A percentile compares a stretch with the other conserved stretches of the same genome.
Conservation (phyloP, 2,888 invertebrate genomes). For the Thera obeliscata region DNA sequence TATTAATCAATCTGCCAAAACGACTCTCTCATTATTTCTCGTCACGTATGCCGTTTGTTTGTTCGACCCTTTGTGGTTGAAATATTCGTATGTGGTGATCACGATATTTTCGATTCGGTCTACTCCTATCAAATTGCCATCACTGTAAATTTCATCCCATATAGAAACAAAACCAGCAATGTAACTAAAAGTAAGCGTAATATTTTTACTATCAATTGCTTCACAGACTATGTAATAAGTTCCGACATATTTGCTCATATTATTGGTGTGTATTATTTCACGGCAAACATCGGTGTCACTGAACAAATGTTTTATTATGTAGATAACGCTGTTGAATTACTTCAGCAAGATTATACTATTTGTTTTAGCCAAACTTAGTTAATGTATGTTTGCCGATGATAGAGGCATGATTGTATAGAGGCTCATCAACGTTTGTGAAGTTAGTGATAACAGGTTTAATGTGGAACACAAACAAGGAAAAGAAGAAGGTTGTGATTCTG, state of each 20-base stretch:
- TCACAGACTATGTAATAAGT: constrained; percentile 65
- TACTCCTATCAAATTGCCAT: constrained; percentile 3
- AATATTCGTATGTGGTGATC: constrained; percentile 13
- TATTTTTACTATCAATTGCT: constrained; percentile 45
- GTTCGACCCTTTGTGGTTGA: constrained; percentile 33
- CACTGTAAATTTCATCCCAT: background rate
- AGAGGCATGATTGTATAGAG: constrained; percentile 51
- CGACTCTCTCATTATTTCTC: constrained; percentile 52
- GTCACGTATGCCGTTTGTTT: constrained; percentile 44
- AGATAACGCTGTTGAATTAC: constrained; percentile 77
- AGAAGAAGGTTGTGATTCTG: constrained; percentile 20
- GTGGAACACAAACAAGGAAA: constrained; percentile 61
- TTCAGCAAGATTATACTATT: constrained; percentile 68
- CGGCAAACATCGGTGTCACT: constrained; percentile 70
- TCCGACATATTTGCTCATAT: constrained; percentile 71
- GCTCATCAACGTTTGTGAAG: constrained; percentile 53
- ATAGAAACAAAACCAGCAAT: constrained; percentile 44
- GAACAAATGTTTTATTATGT: constrained; percentile 73
- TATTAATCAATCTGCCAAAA: constrained; percentile 67
- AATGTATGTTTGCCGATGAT: constrained; percentile 53
- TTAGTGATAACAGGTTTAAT: constrained; percentile 54
- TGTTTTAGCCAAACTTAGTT: constrained; percentile 57
- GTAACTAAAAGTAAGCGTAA: constrained; percentile 33
- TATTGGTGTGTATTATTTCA: constrained; percentile 74
- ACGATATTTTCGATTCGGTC: constrained; percentile 7